A percentile compares a stretch with the other conserved stretches of the same genome.
Conservation (phyloP, 2,113 vertebrate genomes). For the Maylandia zebra region DNA sequence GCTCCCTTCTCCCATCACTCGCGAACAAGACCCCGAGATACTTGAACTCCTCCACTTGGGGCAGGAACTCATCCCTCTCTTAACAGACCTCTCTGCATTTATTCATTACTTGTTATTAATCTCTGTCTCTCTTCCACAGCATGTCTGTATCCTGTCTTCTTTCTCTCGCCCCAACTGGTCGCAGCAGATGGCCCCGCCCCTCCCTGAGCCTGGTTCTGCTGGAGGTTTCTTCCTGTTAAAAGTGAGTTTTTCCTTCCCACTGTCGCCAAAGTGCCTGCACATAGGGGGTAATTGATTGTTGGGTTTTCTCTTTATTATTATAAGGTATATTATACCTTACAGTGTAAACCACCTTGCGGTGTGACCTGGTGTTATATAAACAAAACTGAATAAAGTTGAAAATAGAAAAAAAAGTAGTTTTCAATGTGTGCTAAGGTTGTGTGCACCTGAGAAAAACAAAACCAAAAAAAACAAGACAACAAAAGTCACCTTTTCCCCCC, state of each 20-base stretch:
- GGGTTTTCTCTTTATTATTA: background rate
- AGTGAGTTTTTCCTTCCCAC: background rate
- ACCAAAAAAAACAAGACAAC: background rate
- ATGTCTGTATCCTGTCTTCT: background rate
- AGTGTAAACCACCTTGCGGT: background rate
- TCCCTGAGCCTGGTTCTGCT: background rate
- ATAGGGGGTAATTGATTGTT: background rate
- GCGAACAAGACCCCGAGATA: no score
- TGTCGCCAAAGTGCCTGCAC: background rate
- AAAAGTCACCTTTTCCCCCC: background rate
- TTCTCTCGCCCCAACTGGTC: background rate
- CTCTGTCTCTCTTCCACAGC: background rate
- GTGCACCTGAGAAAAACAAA: background rate
- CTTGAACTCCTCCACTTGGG: no score
- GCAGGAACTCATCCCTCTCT: no score
- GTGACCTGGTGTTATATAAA: background rate
- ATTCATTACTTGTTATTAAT: accelerated
- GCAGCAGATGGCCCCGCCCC: background rate
- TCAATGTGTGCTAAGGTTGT: background rate
- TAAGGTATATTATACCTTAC: background rate
- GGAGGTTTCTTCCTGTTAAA: background rate
- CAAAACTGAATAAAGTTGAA: background rate
- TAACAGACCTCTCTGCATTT: background rate
- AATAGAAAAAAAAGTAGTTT: background rate
- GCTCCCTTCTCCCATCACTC: no score